These are phyloP conservation scores for Vicugna pacos DNA, from an alignment of 2,113 vertebrate genomes.

Conservation along the genomic window DNA sequence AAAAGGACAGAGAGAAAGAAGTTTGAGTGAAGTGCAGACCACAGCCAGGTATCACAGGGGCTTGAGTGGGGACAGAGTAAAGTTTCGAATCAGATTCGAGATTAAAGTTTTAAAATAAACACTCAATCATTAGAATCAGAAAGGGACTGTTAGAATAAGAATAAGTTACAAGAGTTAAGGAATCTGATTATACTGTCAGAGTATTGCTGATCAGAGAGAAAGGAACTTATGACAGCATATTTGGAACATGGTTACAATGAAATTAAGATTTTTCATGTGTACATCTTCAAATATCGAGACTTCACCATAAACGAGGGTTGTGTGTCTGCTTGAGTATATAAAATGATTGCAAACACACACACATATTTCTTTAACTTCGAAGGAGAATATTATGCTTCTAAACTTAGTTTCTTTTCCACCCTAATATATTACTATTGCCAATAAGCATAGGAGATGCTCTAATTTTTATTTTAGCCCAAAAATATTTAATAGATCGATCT, in stretches of 20 bases:
- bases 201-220: background rate
- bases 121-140: background rate
- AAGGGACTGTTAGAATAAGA: background rate
- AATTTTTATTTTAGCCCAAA: slow-evolving; percentile 29
- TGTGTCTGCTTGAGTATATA: background rate
- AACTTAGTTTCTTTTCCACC: background rate
- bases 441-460: background rate
- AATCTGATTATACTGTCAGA: background rate
- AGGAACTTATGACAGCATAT: background rate
- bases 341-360: background rate
- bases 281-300: background rate
- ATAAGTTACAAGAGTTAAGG: background rate
- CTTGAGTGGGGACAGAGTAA: background rate
- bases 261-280: background rate
- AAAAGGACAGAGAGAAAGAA: background rate
- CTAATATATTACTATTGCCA: background rate
- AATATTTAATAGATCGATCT: background rate
- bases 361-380: background rate
- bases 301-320: background rate
- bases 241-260: background rate
- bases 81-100: background rate
- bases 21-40: background rate
- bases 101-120: background rate
- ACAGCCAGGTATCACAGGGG: background rate
- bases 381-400: background rate